Percentiles rank a stretch among this genome's conserved stretches.
These are phyloP conservation scores for Platygyra sinensis DNA, from an alignment of 64 coral and sea anemone genomes.

Conservation along the genomic window DNA sequence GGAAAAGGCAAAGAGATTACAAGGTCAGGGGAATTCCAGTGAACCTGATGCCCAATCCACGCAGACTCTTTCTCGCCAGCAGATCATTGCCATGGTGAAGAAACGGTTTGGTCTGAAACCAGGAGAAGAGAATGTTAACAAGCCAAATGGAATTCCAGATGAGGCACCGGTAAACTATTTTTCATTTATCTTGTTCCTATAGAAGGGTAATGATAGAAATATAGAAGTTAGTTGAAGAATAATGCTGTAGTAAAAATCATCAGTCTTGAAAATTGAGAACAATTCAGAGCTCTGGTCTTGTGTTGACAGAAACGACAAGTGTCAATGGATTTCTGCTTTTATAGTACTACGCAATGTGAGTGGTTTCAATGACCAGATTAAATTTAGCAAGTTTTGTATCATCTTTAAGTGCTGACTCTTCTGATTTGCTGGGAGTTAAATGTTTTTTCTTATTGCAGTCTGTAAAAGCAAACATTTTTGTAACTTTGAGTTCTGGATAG, in stretches of 20 bases:
- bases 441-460: background rate
- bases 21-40: slow-evolving; percentile 67
- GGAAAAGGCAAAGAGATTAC: slow-evolving; percentile 66
- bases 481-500: background rate
- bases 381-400: no score
- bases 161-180: slow-evolving; percentile 28
- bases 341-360: no score
- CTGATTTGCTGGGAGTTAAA: background rate
- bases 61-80: slow-evolving; percentile 76
- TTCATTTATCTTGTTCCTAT: background rate
- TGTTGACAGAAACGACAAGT: background rate
- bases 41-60: slow-evolving; percentile 60
- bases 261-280: background rate
- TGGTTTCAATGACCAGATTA: no score
- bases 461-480: background rate
- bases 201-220: no score
- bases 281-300: background rate
- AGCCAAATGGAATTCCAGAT: slow-evolving; percentile 64
- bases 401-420: background rate
- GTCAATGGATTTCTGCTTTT: no score
- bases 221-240: no score
- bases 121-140: slow-evolving; percentile 31
- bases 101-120: slow-evolving; percentile 89
- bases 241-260: background rate
- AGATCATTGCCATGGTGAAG: slow-evolving; percentile 93